phyloP scores from a whole-genome alignment of 2,888 invertebrate species.

The Oligia strigilis region DNA sequence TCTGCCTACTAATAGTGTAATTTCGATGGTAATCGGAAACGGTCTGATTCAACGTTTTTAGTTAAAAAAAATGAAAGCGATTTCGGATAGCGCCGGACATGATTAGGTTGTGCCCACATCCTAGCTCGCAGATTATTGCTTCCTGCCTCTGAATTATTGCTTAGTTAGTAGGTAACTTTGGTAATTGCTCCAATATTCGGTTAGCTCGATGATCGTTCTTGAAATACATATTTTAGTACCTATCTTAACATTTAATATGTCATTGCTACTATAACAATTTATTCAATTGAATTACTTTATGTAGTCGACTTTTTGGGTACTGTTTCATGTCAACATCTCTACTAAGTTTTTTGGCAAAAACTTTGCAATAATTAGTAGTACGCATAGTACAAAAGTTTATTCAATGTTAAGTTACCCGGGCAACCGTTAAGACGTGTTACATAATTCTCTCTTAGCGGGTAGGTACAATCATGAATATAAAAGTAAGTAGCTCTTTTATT shows the following conservation, averaged over 20 bases:
- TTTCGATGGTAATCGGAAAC: constrained; percentile 65
- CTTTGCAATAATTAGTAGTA: constrained; percentile 43
- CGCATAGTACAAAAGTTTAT: constrained; percentile 41
- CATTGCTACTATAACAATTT: constrained; percentile 24
- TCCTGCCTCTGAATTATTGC: constrained; percentile 26
- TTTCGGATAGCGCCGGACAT: constrained; percentile 35
- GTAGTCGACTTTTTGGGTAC: constrained; percentile 12
- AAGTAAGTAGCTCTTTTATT: constrained; percentile 45
- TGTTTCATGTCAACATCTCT: constrained; percentile 23
- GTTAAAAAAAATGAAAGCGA: constrained; percentile 50
- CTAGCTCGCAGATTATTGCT: constrained; percentile 37
- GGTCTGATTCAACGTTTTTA: constrained; percentile 57
- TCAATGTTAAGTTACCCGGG: constrained; percentile 32
- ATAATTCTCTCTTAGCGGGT: constrained; percentile 27
- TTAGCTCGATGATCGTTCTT: neutral
- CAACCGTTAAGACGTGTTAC: constrained; percentile 43
- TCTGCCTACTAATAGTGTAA: constrained; percentile 56
- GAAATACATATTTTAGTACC: constrained; percentile 5
- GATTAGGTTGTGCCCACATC: constrained; percentile 37
- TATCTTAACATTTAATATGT: neutral
- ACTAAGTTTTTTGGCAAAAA: constrained; percentile 41
- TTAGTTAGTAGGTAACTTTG: constrained; percentile 2
- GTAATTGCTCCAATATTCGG: constrained; percentile 6
- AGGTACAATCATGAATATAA: constrained; percentile 45
- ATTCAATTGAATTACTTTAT: constrained; percentile 26